Evolutionary conservation across 2,797 vertebrate genomes (phyloP), one percentile per base, ranked within the genome.

Genomic region (Chaenodraco wilsoni): DNA sequence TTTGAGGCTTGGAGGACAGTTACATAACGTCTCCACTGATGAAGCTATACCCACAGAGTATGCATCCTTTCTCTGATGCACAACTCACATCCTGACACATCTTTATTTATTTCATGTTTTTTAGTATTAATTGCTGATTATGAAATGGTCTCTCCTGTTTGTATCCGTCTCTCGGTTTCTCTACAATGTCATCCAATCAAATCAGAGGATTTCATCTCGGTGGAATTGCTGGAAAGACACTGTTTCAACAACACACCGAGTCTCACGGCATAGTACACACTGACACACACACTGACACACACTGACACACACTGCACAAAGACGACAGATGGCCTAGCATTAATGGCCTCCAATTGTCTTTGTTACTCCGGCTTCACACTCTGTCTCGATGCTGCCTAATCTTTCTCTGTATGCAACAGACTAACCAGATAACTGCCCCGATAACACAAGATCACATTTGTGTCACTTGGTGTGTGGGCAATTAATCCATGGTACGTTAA

Each of bases 11-110:
- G 40, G 27, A 11, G 69, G 41, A 66, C 56, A 27, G 17, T 88
- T 83, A 79, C 56, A 52, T 82, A 83, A 81, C 21, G 54, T 69
- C 76, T 78, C 69, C 41, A 4, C 56, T 65, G 56, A 72, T 14
- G 13, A 46, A 55, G 54, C 50, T 66, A 71, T 45, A 43, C 57
- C 41, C 37, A 72, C 68, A 58, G 46, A 60, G 65, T 16, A 27
- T 46, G 37, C 43, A 56, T 65, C 59, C 37, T 44, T 15, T 23
- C 14, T 67, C 43, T 13, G 41, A 37, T 9, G 21, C 33, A 6
- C 45, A 48, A 21, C 33, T 59, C 13, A 56, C 10, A 33, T 60
- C 44, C 1, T n/a, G 4, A 40, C 4, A 23, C 3, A 48, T 54
- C 6, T 60, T 37, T 13, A 50, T 54, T 8, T 46, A 41, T 60